Conservation (phyloP, 35 echinoderm and acorn worm genomes). For the Eucidaris tribuloides region DNA sequence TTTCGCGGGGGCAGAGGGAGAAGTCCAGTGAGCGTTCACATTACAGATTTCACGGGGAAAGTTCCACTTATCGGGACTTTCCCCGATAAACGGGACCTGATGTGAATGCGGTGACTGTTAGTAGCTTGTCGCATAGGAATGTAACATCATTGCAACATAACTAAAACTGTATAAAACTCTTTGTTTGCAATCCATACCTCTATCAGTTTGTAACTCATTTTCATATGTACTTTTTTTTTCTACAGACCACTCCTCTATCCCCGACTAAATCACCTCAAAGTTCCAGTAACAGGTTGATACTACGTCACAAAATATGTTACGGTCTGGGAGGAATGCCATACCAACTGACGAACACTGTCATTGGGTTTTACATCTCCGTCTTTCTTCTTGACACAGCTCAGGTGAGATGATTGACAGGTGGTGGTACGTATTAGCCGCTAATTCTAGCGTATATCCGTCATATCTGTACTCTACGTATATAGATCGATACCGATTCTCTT, state of each 20-base stretch:
- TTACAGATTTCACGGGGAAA: not conserved
- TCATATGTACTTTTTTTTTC: not conserved
- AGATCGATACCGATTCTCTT: too few species aligned
- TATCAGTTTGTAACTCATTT: not conserved
- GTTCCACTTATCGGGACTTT: not conserved
- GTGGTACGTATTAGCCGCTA: too few species aligned
- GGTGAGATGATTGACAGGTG: too few species aligned
- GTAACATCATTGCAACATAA: not conserved
- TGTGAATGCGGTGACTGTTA: not conserved
- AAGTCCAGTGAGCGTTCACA: too few species aligned
- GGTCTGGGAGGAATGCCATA: conserved; percentile 89
- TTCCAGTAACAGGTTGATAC: not conserved
- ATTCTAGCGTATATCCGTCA: too few species aligned
- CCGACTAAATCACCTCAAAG: not conserved
- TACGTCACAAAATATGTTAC: conserved; percentile 64
- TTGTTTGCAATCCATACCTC: not conserved
- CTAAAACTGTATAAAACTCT: not conserved
- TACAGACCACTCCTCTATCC: not conserved
- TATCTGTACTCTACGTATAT: too few species aligned
- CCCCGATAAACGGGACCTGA: not conserved
- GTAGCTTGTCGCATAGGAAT: not conserved
- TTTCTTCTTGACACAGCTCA: conserved; percentile 91
- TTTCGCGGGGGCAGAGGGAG: too few species aligned
- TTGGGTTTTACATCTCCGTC: conserved; percentile 88
- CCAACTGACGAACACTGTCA: conserved; percentile 84